Evolutionary conservation across 2,888 invertebrate genomes (phyloP).

Genomic region (Rhagium mordax): DNA sequence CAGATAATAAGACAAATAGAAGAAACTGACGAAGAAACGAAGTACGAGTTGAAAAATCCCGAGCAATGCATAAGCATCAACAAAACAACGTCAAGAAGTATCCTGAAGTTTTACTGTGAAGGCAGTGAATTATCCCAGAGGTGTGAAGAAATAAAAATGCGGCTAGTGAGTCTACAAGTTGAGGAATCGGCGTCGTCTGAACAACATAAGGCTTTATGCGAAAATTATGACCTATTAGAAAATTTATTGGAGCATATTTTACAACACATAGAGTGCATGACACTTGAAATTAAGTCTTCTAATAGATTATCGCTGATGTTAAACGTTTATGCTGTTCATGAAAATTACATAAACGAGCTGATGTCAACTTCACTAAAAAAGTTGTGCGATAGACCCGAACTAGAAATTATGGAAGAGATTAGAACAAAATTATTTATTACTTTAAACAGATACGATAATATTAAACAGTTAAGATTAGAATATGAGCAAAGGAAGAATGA

Average conservation of each 20-base stretch:
- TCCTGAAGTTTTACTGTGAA: conserved; percentile 33
- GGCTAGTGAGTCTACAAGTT: conserved; percentile 55
- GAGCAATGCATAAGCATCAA: conserved; percentile 15
- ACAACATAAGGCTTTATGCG: conserved; percentile 50
- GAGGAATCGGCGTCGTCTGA: conserved; percentile 54
- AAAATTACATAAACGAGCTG: conserved; percentile 47
- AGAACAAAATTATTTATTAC: conserved; percentile 52
- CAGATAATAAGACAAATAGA: conserved; percentile 48
- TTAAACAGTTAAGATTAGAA: conserved; percentile 50
- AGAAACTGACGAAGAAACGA: conserved; percentile 33
- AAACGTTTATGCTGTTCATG: conserved; percentile 49
- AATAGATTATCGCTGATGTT: conserved; percentile 50
- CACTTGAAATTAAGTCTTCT: conserved; percentile 55
- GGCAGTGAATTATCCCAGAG: conserved; percentile 22
- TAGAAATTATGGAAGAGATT: conserved; percentile 48
- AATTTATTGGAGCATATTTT: conserved; percentile 54
- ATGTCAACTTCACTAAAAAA: conserved; percentile 45
- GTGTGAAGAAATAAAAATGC: conserved; percentile 54
- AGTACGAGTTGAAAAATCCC: conserved; percentile 13
- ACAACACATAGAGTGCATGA: conserved; percentile 57
- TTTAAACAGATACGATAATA: conserved; percentile 45
- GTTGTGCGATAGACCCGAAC: conserved; percentile 42
- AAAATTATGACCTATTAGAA: conserved; percentile 53
- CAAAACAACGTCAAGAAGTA: conserved; percentile 22
- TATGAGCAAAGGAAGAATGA: conserved; percentile 57